Evolutionary conservation across 1,140 invertebrate species (phyloP), one percentile per base, ranked within the genome.

Genomic region (Philotrypesis tridentata): DNA sequence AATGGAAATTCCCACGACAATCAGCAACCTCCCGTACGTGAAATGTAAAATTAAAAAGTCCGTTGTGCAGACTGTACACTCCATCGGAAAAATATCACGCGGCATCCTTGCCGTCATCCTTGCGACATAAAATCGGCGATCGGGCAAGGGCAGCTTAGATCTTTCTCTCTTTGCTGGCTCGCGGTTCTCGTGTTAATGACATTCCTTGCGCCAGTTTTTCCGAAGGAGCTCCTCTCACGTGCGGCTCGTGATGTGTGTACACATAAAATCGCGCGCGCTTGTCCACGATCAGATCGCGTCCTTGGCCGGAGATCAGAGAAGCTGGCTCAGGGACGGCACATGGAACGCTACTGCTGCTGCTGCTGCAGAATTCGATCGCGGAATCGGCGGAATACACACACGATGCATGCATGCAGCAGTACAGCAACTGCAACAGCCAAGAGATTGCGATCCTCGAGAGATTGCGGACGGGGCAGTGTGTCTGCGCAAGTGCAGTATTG

Each of bases 201-300:
- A 84, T 85, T 85, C 84, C 82, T 83, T 74, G 78, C 73, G 78
- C 78, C 73, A 80, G 67, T 75, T 85, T n/a, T 71, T 73, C 67
- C 74, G 77, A 60, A 71, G 68, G 29, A 72, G 63, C 60, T 43
- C 1, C 48, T 55, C 48, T 55, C 21, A 21, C 67, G 67, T 67
- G 73, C 63, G n/a, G n/a, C n/a, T n/a, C n/a, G n/a, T n/a, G n/a
- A n/a, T n/a, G n/a, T n/a, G 23, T 4, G 8, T 48, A 12, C 7
- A 79, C 12, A 23, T n/a, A n/a, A n/a, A 5, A 27, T 7, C 1
- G 17, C 33, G 17, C 33, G 14, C 43, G 73, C 60, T 12, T 27
- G 37, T 63, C 17, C 27, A 33, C 27, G 55, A 76, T 55, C 29
- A 55, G 9, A 77, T 55, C 21, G 48, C 61, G 61, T 79, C 82